These are phyloP conservation scores for Ceyx erithaca DNA, from an alignment of 2,797 vertebrate genomes.

Conservation along the genomic window DNA sequence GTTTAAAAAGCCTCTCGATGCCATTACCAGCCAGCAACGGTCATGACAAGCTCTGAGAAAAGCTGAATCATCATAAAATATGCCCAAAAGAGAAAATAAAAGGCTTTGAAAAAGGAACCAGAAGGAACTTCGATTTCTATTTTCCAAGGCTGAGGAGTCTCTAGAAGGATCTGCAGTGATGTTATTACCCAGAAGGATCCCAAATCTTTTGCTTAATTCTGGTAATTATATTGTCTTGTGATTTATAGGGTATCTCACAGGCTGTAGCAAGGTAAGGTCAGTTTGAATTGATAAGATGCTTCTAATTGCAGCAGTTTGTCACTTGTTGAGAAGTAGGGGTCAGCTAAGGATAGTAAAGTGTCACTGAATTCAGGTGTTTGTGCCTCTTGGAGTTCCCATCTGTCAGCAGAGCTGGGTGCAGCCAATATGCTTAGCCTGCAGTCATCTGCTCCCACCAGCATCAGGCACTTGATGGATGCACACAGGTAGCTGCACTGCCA, in stretches of 20 bases:
- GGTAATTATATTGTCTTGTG: neutral
- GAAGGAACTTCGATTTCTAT: neutral
- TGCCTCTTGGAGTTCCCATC: neutral
- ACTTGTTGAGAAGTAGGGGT: neutral
- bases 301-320: constrained; percentile 26
- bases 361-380: neutral
- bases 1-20: neutral
- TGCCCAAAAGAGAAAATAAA: neutral
- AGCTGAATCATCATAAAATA: neutral
- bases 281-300: neutral
- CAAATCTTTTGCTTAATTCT: neutral
- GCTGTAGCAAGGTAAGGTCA: constrained; percentile 10
- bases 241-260: neutral
- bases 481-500: neutral
- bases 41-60: neutral
- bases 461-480: neutral
- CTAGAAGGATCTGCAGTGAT: neutral
- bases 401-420: neutral
- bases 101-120: neutral
- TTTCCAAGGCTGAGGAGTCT: neutral
- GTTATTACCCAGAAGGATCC: neutral
- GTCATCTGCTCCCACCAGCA: neutral
- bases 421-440: neutral
- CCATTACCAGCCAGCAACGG: neutral
- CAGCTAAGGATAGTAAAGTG: neutral